A percentile compares a stretch with the other conserved stretches of the same genome.
These are phyloP conservation scores for Rhyzopertha dominica DNA, from an alignment of 1,140 invertebrate species.

Conservation along the genomic window DNA sequence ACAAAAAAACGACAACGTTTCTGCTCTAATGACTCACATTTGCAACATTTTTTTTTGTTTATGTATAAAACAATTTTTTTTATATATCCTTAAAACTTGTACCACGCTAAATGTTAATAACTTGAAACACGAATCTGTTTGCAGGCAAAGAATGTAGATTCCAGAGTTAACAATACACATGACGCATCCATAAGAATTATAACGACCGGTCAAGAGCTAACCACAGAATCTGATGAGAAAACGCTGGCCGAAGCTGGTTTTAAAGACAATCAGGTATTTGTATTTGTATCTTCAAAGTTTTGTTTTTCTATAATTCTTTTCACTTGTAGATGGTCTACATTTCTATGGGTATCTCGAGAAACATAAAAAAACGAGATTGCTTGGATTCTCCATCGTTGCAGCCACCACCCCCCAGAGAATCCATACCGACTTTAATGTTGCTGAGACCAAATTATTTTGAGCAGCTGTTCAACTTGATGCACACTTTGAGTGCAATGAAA, in stretches of 20 bases:
- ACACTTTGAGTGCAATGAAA: conserved; percentile 80
- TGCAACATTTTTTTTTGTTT: too few species aligned
- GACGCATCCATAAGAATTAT: conserved; percentile 71
- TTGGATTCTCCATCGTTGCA: conserved; percentile 70
- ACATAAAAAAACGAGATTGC: conserved; percentile 65
- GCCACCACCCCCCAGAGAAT: conserved; percentile 74
- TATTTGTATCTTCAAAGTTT: too few species aligned
- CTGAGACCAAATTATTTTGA: conserved; percentile 84
- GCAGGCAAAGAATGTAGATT: too few species aligned
- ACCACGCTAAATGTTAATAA: too few species aligned
- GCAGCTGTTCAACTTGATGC: conserved; percentile 83
- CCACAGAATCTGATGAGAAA: conserved; percentile 90
- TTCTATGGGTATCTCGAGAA: conserved; percentile 74
- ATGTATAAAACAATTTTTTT: too few species aligned
- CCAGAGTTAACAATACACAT: too few species aligned
- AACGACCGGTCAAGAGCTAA: conserved; percentile 88
- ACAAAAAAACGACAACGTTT: too few species aligned
- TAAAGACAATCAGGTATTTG: conserved; percentile 69
- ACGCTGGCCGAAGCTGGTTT: conserved; percentile 84
- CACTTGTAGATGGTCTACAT: conserved; percentile 74
- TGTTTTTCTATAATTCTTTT: conserved; percentile 5
- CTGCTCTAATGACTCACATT: too few species aligned
- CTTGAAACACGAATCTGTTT: too few species aligned
- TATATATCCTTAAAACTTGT: too few species aligned
- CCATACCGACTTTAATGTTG: conserved; percentile 77